Conservation (phyloP, 2,797 vertebrate genomes). For the Chrysocyon brachyurus region DNA sequence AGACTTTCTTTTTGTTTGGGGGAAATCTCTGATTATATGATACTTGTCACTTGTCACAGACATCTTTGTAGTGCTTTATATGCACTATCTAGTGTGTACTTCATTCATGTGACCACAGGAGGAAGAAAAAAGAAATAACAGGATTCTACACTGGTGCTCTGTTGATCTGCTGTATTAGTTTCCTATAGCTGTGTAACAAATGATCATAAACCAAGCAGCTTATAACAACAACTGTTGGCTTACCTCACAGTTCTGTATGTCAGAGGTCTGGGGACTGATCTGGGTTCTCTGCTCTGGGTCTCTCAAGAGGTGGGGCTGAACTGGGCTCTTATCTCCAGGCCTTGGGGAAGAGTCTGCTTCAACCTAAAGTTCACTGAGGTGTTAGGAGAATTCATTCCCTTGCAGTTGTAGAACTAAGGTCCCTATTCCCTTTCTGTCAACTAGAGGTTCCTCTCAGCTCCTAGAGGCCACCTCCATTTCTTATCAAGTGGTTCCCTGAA, state of each 20-base stretch:
- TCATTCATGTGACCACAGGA: not conserved
- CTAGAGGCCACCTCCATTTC: not conserved
- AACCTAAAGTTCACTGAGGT: not conserved
- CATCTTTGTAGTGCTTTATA: not conserved
- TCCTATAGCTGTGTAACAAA: not conserved
- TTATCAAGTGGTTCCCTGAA: not conserved
- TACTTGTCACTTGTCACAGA: not conserved
- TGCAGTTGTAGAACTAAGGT: not conserved
- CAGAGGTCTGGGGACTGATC: not conserved
- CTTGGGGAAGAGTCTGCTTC: not conserved
- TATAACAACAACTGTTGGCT: not conserved
- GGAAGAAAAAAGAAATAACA: not conserved
- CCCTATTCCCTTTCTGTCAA: not conserved
- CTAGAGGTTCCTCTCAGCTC: not conserved
- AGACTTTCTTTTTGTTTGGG: not conserved
- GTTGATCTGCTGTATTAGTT: not conserved
- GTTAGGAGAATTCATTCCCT: not conserved
- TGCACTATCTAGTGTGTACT: not conserved
- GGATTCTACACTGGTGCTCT: not conserved
- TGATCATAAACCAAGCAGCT: not conserved
- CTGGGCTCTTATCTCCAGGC: not conserved
- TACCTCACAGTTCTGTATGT: not conserved
- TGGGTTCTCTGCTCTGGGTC: not conserved
- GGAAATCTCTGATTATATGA: constrained; percentile 14
- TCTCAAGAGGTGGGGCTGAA: not conserved